phyloP scores from a whole-genome alignment of 2,797 vertebrate genomes.

The Eulemur albifrons region DNA sequence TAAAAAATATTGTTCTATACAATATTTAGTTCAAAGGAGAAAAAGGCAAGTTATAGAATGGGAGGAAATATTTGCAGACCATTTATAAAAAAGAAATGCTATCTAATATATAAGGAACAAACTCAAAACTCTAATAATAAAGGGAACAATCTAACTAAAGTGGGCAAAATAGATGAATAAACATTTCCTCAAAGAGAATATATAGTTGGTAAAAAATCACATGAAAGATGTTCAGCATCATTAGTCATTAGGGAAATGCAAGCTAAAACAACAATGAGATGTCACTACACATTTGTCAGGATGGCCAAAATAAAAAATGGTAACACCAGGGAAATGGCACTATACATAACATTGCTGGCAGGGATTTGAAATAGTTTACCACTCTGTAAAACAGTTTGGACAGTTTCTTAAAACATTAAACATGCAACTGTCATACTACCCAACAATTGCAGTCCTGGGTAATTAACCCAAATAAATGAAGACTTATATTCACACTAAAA shows the following conservation, averaged over 20 bases:
- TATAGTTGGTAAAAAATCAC: neutral
- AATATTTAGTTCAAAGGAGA: neutral
- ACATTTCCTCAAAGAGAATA: neutral
- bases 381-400: neutral
- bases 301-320: neutral
- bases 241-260: neutral
- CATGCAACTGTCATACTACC: neutral
- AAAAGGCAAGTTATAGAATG: neutral
- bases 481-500: neutral
- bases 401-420: neutral
- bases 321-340: neutral
- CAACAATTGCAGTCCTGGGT: neutral
- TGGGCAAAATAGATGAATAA: neutral
- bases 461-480: neutral
- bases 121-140: neutral
- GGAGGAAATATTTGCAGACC: neutral
- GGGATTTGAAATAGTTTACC: neutral
- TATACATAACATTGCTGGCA: fast-evolving
- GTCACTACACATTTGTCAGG: neutral
- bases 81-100: neutral
- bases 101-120: neutral
- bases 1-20: neutral
- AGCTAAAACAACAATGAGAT: neutral
- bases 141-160: neutral
- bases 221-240: neutral